A percentile compares a stretch with the other conserved stretches of the same genome.
Evolutionary conservation across 2,888 invertebrate species (phyloP).

Genomic region (Pimpla rufipes): DNA sequence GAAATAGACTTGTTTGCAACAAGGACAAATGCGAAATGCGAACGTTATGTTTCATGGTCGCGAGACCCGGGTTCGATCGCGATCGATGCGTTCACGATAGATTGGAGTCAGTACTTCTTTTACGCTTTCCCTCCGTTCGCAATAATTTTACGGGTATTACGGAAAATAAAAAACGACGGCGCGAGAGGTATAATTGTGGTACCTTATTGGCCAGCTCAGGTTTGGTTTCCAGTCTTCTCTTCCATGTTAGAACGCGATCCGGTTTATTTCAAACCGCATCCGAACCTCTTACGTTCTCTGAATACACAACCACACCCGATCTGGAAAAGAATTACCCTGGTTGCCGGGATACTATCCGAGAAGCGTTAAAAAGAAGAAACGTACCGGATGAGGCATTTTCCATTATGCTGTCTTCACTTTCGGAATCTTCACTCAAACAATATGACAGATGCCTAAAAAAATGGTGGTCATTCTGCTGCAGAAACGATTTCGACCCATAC

Average conservation of each 20-base stretch:
- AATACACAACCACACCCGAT: conserved; percentile 29
- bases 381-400: conserved; percentile 34
- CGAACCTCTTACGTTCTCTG: conserved; percentile 41
- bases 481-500: background rate
- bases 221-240: conserved; percentile 65
- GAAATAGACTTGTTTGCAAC: conserved; percentile 70
- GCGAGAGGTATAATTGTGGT: conserved; percentile 64
- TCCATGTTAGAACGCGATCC: conserved; percentile 51
- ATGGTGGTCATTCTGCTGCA: conserved; percentile 21
- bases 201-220: conserved; percentile 68
- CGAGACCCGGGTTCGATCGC: conserved; percentile 63
- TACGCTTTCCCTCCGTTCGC: conserved; percentile 70
- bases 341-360: conserved; percentile 52
- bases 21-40: conserved; percentile 68
- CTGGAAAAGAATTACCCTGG: conserved; percentile 55
- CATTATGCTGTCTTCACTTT: conserved; percentile 35
- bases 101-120: conserved; percentile 60
- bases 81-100: conserved; percentile 67
- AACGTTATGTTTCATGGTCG: conserved; percentile 66
- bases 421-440: conserved; percentile 36
- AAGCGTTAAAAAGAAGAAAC: conserved; percentile 31
- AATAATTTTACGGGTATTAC: conserved; percentile 60
- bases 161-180: conserved; percentile 62
- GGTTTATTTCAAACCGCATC: conserved; percentile 58
- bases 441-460: conserved; percentile 37